Evolutionary conservation across 2,888 invertebrate species (phyloP).

Genomic region (Drosophila multiciliata): DNA sequence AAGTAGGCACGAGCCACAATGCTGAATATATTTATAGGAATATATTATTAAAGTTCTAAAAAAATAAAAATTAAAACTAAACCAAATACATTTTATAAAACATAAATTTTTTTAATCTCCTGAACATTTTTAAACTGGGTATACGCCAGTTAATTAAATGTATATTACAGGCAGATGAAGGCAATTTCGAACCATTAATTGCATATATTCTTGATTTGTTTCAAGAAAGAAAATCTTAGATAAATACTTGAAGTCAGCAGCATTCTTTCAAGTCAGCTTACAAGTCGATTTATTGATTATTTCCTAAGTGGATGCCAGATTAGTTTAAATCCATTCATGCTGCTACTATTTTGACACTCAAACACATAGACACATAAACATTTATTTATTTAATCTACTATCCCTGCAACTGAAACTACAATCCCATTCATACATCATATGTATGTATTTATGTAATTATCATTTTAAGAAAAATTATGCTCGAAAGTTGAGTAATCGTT

Average conservation of each 20-base stretch:
- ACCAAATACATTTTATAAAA: background rate
- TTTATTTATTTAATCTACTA: background rate
- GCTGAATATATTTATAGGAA: background rate
- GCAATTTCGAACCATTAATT: background rate
- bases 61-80: background rate
- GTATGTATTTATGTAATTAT: background rate
- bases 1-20: background rate
- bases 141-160: background rate
- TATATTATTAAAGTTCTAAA: background rate
- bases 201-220: background rate
- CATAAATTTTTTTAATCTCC: background rate
- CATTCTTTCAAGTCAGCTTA: background rate
- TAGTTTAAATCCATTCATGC: background rate
- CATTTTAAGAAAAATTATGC: background rate
- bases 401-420: background rate
- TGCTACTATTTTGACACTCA: background rate
- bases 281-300: background rate
- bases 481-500: slow-evolving; percentile 17
- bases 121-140: background rate
- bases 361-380: background rate
- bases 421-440: background rate
- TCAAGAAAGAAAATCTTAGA: background rate
- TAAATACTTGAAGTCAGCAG: background rate
- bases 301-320: background rate
- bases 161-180: background rate